Evolutionary conservation across 2,888 invertebrate genomes (phyloP), one percentile per base, ranked within the genome.

Genomic region (Tipula confusa): DNA sequence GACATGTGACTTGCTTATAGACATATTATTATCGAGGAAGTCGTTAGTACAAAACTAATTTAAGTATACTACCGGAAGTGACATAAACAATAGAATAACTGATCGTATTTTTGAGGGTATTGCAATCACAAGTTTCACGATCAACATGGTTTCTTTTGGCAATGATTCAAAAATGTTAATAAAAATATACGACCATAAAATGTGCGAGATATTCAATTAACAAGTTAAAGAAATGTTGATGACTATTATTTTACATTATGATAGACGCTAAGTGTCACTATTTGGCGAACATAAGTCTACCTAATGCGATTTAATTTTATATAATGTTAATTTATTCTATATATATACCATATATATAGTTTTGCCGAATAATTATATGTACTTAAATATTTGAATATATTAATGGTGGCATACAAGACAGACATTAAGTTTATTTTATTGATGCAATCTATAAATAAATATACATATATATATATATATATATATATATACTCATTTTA

Each of bases 11-110:
- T 36, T 36, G 36, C 43, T n/a, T 43, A 15, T 43, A 15, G 9
- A 64, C 2, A 64, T 43, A 64, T n/a, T n/a, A n/a, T n/a, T n/a
- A 64, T 64, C 64, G 64, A 64, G 64, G 64, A 64, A 64, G 64
- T 64, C 18, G 64, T 64, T 64, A 24, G 64, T 64, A 18, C 1
- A 48, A 64, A 64, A 64, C 24, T 24, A 24, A 64, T 2, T 24
- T 64, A 64, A 24, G 64, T 64, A 64, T 24, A 64, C 24, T 64
- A 64, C 64, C 64, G 64, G 64, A 64, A 64, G 2, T 64, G 1
- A 24, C 7, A 24, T 24, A 64, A n/a, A 24, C 24, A 64, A 64
- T 64, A 64, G 43, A 15, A 43, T 43, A 43, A 24, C 3, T 43
- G 43, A 24, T 64, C 64, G 64, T 64, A 64, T 64, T 64, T 64